These are phyloP conservation scores for Hucho hucho DNA, from an alignment of 2,113 vertebrate genomes.

Conservation along the genomic window DNA sequence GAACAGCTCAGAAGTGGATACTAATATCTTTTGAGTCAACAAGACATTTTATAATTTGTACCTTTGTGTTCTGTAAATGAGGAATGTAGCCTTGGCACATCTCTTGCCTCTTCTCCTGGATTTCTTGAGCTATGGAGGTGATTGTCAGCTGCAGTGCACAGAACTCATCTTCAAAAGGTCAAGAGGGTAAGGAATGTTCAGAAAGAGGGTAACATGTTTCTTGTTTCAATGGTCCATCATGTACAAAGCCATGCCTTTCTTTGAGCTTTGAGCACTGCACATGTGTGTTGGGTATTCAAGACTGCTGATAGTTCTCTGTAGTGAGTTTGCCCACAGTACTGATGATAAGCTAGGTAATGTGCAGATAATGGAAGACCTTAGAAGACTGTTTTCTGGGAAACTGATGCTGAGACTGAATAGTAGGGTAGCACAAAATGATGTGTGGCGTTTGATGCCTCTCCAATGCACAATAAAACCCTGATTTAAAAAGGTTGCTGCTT, in stretches of 20 bases:
- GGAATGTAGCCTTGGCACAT: too few species aligned
- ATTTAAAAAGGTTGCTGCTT: too few species aligned
- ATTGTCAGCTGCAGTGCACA: constrained; percentile 29
- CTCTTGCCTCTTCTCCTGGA: too few species aligned
- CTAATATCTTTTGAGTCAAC: constrained; percentile 41
- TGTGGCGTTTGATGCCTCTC: too few species aligned
- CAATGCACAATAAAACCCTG: too few species aligned
- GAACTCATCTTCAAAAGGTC: constrained; percentile 59
- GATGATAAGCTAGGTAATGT: too few species aligned
- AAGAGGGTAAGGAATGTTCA: constrained; percentile 39
- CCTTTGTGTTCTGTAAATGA: too few species aligned
- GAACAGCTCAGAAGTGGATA: constrained; percentile 58
- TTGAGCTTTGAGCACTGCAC: not conserved
- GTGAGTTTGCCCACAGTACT: too few species aligned
- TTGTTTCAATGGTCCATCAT: not conserved
- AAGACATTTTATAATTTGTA: constrained; percentile 6
- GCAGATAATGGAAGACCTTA: too few species aligned
- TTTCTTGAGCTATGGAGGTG: constrained; percentile 1
- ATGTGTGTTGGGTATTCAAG: not conserved
- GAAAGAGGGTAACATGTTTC: constrained; percentile 1
- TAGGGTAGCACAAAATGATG: too few species aligned
- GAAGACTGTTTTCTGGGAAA: too few species aligned
- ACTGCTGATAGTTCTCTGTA: not conserved
- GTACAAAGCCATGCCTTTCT: not conserved
- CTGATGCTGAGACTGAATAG: too few species aligned